Percentiles rank a stretch among this genome's conserved stretches.
phyloP scores from a whole-genome alignment of 2,888 invertebrate genomes.

The Octodonta nipae region DNA sequence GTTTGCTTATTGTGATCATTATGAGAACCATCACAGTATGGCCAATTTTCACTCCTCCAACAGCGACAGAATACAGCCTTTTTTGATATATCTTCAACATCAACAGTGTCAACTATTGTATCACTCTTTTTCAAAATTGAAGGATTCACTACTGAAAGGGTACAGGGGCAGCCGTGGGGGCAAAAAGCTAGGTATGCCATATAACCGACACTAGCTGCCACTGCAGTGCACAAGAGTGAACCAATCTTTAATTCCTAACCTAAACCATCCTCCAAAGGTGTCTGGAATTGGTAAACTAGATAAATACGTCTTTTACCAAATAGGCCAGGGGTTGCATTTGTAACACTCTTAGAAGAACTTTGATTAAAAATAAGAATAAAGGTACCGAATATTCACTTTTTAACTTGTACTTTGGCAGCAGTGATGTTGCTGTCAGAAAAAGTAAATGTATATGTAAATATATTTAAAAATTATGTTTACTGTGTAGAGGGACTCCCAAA shows the following conservation, averaged over 20 bases:
- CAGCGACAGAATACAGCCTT: slow-evolving; percentile 90
- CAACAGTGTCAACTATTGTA: slow-evolving; percentile 83
- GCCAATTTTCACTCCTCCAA: slow-evolving; percentile 94
- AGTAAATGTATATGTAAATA: no score
- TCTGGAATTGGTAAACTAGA: slow-evolving; percentile 73
- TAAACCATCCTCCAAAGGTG: slow-evolving; percentile 73
- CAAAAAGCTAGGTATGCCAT: slow-evolving; percentile 64
- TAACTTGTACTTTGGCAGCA: no score
- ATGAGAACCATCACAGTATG: slow-evolving; percentile 93
- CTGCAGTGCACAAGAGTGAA: slow-evolving; percentile 61
- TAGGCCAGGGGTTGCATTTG: slow-evolving; percentile 44
- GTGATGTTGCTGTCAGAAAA: no score
- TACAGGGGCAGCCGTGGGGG: slow-evolving; percentile 52
- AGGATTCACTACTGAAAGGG: slow-evolving; percentile 47
- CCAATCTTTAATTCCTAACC: slow-evolving; percentile 76
- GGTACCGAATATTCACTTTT: no score
- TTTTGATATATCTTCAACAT: slow-evolving; percentile 86
- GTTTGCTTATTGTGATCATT: slow-evolving; percentile 71
- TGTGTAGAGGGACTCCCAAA: no score
- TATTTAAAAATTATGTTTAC: no score
- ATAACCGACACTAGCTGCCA: slow-evolving; percentile 67
- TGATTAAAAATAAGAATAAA: no score
- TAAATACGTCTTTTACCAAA: slow-evolving; percentile 69
- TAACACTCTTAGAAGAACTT: no score
- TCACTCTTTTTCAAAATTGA: slow-evolving; percentile 57